A percentile compares a stretch with the other conserved stretches of the same genome.
Conservation (phyloP, 1,140 invertebrate species). For the Anoplophora glabripennis region DNA sequence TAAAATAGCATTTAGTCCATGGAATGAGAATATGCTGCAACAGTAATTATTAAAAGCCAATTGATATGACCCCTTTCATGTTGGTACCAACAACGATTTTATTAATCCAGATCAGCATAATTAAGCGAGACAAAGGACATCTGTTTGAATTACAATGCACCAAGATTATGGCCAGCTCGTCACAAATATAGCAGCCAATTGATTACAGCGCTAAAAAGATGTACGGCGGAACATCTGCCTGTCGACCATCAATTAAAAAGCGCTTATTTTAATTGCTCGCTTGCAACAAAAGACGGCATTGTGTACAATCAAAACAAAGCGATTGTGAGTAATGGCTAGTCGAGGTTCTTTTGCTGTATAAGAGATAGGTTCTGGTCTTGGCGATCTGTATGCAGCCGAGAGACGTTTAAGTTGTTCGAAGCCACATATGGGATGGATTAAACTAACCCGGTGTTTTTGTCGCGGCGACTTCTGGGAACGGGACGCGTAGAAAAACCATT, state of each 20-base stretch:
- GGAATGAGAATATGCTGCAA: no score
- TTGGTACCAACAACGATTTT: no score
- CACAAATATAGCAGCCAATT: slow-evolving; percentile 6
- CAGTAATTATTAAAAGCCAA: no score
- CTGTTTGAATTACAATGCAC: no score
- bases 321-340: slow-evolving; percentile 7
- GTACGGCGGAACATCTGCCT: slow-evolving; percentile 6
- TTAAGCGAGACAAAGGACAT: no score
- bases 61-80: no score
- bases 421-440: slow-evolving; percentile 1
- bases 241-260: slow-evolving; percentile 10
- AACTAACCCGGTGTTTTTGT: slow-evolving; percentile 4
- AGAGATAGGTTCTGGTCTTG: slow-evolving; percentile 2
- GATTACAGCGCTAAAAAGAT: slow-evolving; percentile 2
- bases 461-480: background rate
- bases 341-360: background rate
- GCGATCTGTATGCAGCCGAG: slow-evolving; percentile 1
- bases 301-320: slow-evolving; percentile 15
- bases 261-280: slow-evolving; percentile 6
- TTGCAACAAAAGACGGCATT: slow-evolving; percentile 10
- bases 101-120: no score
- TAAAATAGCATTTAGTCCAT: no score
- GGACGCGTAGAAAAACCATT: background rate
- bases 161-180: background rate
- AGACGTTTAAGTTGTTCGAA: background rate